Evolutionary conservation across 2,113 vertebrate species (phyloP), one percentile per base, ranked within the genome.

Genomic region (Ceyx melanurus): DNA sequence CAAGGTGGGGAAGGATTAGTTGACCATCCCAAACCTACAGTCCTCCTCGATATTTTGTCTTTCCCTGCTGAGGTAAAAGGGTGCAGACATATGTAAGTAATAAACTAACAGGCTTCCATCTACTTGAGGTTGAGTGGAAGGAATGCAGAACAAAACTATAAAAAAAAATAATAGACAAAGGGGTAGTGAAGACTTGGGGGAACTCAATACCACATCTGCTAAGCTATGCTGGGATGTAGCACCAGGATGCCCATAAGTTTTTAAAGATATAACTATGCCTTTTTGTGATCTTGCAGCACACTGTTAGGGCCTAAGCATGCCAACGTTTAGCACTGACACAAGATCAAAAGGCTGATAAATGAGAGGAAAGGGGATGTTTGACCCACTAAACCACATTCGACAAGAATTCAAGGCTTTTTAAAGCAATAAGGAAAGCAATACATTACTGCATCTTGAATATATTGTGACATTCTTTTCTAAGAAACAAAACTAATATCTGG

Each of bases 131-230:
- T 98, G 98, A 98, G 98, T 97, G 97, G 97, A 98, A 99, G 98
- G 99, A 99, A 99, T 99, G 99, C 99, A 99, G 99, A 99, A 99
- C 99, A 98, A 98, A 99, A 99, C 99, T 98, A 99, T 99, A 99
- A 99, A 99, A 96, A 89, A 99, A 98, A 99, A 99, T 98, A 99
- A 98, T 98, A 98, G 98, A 98, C 97, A 98, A 98, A 98, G 97
- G 97, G 96, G 96, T 90, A 98, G 97, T 97, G 96, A 97, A 97
- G 97, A 96, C 94, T 92, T 81, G 86, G 88, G 89, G 95, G 94
- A 98, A 98, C 96, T 97, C 96, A 97, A 97, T 97, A 97, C 97
- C 98, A 98, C 97, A 96, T 97, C 97, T 98, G 97, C 97, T 97
- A 53, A 91, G 84, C 93, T 91, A 88, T 46, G 93, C 89, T 29